Percentiles rank a stretch among this genome's conserved stretches.
phyloP scores from a whole-genome alignment of 2,797 vertebrate species.

The Leucoraja ocellata region DNA sequence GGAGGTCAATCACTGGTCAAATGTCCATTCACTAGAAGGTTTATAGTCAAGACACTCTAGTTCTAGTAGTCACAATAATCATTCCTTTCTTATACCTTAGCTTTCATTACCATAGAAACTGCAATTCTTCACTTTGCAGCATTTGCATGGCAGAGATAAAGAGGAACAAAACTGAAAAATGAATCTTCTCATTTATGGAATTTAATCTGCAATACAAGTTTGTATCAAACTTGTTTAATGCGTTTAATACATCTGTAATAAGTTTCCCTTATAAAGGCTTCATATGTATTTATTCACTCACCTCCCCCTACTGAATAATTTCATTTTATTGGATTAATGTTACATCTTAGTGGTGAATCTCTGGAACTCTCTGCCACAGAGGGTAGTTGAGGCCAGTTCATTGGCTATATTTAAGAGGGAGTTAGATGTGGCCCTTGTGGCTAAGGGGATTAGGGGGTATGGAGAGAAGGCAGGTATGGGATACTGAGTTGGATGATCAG shows the following conservation, averaged over 20 bases:
- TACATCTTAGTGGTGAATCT: not conserved
- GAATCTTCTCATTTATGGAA: not conserved
- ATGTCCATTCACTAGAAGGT: slow-evolving; percentile 17
- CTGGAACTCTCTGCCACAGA: too few species aligned
- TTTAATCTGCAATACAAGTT: not conserved
- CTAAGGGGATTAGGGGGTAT: too few species aligned
- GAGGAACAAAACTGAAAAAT: not conserved
- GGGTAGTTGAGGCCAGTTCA: too few species aligned
- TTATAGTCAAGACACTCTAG: not conserved
- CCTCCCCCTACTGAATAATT: not conserved
- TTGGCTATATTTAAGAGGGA: too few species aligned
- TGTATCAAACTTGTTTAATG: too few species aligned
- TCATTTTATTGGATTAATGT: not conserved
- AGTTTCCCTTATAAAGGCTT: not conserved
- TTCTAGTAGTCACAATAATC: not conserved
- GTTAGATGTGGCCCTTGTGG: too few species aligned
- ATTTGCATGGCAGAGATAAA: not conserved
- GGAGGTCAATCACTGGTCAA: slow-evolving; percentile 26
- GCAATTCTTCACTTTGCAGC: not conserved
- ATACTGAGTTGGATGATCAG: too few species aligned
- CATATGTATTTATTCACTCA: not conserved
- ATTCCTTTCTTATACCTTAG: not conserved
- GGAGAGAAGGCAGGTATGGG: too few species aligned
- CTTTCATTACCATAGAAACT: not conserved
- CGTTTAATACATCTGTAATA: too few species aligned